Base-by-base conservation (phyloP, 2,888 invertebrate species). In the Drosophila anomelani region DNA sequence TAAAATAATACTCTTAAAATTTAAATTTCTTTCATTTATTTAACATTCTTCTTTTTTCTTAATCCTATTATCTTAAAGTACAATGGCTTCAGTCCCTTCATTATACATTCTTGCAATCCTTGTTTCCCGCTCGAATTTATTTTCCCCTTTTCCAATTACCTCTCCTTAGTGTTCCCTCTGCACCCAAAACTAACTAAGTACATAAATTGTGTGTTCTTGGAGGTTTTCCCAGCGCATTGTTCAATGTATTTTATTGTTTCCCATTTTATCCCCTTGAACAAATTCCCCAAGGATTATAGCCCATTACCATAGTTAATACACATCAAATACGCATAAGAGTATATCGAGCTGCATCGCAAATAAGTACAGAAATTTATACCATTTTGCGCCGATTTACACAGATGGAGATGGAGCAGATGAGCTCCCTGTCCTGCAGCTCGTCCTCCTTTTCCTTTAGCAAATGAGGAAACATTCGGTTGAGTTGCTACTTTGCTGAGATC, bases 281-380 rank as follows among this genome's bases (percentile, higher is more conserved):
- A 6, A 34, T 44, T 23, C 20, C 34, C 17, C n/a, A 54, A 49
- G 43, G 17, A 34, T 47, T 49, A 13, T 26, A 26, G 17, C 12
- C 17, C 43, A 39, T 59, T 54, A 10, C n/a, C n/a, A 49, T 55
- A 67, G 55, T 36, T 47, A 49, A 64, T 49, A 15, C 39, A 39
- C 64, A 29, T 55, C 15, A n/a, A 34, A 13, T 26, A 10, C 47
- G 5, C 17, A n/a, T 39, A 15, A 70, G 55, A 23, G 61, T 61
- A 61, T 56, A 55, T 55, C 26, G 54, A 36, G 49, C 12, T 43
- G 56, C 55, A 46, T 36, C 10, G 46, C 55, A 71, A 70, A 47
- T 62, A 69, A 69, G 43, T 44, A 69, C 29, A 20, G 51, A 64
- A 71, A 74, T 72, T 72, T 71, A 66, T 66, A 59, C 32, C 56